These are phyloP conservation scores for Scotopteryx bipunctaria DNA, from an alignment of 2,888 invertebrate species.

Conservation along the genomic window DNA sequence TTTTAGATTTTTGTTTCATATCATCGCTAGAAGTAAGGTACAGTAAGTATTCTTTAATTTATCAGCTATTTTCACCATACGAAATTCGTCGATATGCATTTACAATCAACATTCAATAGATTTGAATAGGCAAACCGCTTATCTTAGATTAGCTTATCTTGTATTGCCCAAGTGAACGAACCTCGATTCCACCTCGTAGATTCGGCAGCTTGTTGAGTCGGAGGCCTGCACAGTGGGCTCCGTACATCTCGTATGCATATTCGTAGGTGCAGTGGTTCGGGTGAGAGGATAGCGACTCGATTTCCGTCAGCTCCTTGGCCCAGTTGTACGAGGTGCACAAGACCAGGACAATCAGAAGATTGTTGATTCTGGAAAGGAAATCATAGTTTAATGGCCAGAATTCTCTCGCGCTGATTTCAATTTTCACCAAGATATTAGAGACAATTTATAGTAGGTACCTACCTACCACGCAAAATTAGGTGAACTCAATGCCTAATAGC, in stretches of 20 bases:
- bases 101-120: constrained; percentile 33
- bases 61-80: too few species aligned
- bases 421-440: too few species aligned
- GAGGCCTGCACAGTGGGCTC: constrained; percentile 79
- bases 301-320: constrained; percentile 62
- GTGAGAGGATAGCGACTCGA: constrained; percentile 59
- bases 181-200: constrained; percentile 81
- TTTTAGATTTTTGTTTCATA: too few species aligned
- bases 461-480: too few species aligned
- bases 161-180: constrained; percentile 45
- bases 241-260: constrained; percentile 78
- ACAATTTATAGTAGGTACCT: too few species aligned
- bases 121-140: constrained; percentile 36
- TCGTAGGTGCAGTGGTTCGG: constrained; percentile 78
- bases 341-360: constrained; percentile 41
- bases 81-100: constrained; percentile 21
- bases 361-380: constrained; percentile 49
- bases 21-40: too few species aligned
- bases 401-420: too few species aligned
- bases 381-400: too few species aligned
- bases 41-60: too few species aligned
- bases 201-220: constrained; percentile 75
- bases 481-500: too few species aligned
- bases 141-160: constrained; percentile 38
- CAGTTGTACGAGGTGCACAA: constrained; percentile 41